Conservation (phyloP, 2,797 vertebrate species). For the Siniperca obscura region DNA sequence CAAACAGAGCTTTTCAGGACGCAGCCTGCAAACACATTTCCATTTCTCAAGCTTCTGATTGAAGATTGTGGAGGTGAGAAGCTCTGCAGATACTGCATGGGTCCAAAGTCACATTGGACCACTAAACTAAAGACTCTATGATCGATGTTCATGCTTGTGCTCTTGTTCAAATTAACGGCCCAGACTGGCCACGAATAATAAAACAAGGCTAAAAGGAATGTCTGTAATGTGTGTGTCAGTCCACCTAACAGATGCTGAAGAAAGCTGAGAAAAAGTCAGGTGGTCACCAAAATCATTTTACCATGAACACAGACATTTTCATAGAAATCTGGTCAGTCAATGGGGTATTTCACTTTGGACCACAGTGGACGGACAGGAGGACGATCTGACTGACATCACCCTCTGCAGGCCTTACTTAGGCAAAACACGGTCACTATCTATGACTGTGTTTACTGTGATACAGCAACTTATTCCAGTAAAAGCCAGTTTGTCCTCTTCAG, state of each 20-base stretch:
- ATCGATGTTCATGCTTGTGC: neutral
- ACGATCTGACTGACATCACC: neutral
- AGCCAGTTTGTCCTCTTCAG: neutral
- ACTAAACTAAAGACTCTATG: neutral
- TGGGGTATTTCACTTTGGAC: too few species aligned
- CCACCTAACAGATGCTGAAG: too few species aligned
- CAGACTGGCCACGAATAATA: neutral
- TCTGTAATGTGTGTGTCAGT: too few species aligned
- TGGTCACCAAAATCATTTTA: too few species aligned
- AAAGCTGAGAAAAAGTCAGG: too few species aligned
- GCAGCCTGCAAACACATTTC: neutral
- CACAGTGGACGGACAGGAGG: neutral
- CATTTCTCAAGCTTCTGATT: too few species aligned
- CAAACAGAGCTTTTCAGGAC: conserved; percentile 6
- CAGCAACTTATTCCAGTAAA: neutral
- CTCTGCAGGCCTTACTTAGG: neutral
- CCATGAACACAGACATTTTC: too few species aligned
- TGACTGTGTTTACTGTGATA: neutral
- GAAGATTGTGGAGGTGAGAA: neutral
- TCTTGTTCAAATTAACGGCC: too few species aligned
- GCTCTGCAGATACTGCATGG: neutral
- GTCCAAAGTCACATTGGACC: neutral
- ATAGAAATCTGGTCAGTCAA: neutral
- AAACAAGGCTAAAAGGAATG: too few species aligned
- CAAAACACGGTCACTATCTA: too few species aligned